Evolutionary conservation across 2,888 invertebrate genomes (phyloP), one percentile per base, ranked within the genome.

Genomic region (Troglohyphantes excavatus): DNA sequence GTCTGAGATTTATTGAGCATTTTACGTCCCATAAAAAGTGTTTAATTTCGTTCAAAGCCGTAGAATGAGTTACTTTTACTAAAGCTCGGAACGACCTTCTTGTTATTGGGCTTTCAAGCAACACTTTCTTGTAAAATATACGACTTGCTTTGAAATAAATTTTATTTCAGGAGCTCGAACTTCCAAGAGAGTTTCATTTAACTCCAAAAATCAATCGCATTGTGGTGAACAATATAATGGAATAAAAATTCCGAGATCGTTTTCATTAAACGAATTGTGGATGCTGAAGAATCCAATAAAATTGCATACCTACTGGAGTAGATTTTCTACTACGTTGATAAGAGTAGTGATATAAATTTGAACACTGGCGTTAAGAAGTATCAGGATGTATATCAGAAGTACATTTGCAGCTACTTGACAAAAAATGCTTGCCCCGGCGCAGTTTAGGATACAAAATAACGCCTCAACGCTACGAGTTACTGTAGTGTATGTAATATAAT

Each of bases 11-110:
- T 78, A 78, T 78, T 65, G 78, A 65, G 39, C 78, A 78, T 78
- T 78, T 78, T 78, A 78, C 43, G 78, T 63, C 63, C 63, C 78
- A 78, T 78, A 78, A 78, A 78, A 78, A 63, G 78, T 78, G 78
- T 63, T 78, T 78, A 78, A 78, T 78, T 78, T 78, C 78, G 78
- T 65, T 39, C 78, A 78, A 78, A 65, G 78, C 65, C 63, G 39
- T 63, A 39, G 78, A 78, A 78, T 65, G 78, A 78, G 78, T 78
- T 78, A 63, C 78, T 78, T 78, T 75, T 78, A 43, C 39, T 65
- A 78, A 78, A 78, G 65, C 78, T 78, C 61, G 63, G 33, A 43
- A 63, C 63, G 39, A 65, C 78, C 53, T 75, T 19, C 29, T 76
- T 19, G 61, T 78, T 78, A 78, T 78, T 78, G 65, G 76, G 78